Percentiles rank a stretch among this genome's conserved stretches.
Evolutionary conservation across 2,797 vertebrate species (phyloP).

Genomic region (Staurois parvus): DNA sequence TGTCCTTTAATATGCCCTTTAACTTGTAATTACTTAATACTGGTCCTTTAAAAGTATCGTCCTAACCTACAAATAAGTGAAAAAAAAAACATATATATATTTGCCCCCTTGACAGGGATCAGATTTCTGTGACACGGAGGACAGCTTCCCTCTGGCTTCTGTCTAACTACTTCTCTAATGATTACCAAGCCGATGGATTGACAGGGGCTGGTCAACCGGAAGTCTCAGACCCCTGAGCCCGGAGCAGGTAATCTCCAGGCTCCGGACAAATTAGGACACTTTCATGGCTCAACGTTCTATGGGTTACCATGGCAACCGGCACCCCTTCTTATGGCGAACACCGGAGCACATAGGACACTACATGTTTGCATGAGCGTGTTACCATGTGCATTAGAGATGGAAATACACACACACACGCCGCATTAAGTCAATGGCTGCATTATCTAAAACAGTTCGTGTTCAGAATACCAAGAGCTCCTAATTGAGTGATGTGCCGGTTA

Average conservation of each 20-base stretch:
- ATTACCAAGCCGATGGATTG: conserved; percentile 12
- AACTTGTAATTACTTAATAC: not conserved
- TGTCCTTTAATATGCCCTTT: not conserved
- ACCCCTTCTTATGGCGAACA: not conserved
- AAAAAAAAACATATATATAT: not conserved
- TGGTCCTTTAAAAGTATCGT: not conserved
- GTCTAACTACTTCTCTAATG: conserved; percentile 25
- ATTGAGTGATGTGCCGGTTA: not conserved
- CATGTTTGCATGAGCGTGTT: not conserved
- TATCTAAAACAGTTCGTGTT: conserved; percentile 4
- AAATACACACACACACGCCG: not conserved
- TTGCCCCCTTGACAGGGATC: not conserved
- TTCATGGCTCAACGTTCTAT: not conserved
- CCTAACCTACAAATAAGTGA: not conserved
- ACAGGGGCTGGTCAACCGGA: conserved; percentile 4
- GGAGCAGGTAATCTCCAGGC: not conserved
- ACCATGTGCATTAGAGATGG: not conserved
- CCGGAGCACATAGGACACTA: not conserved
- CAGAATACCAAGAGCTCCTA: not conserved
- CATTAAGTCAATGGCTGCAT: not conserved
- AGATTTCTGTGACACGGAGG: not conserved
- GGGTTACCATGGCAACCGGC: conserved; percentile 17
- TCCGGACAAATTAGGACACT: not conserved
- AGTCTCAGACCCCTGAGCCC: not conserved
- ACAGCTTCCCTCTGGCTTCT: not conserved